Evolutionary conservation across 1,140 invertebrate species (phyloP).

Genomic region (Brachionus calyciflorus): DNA sequence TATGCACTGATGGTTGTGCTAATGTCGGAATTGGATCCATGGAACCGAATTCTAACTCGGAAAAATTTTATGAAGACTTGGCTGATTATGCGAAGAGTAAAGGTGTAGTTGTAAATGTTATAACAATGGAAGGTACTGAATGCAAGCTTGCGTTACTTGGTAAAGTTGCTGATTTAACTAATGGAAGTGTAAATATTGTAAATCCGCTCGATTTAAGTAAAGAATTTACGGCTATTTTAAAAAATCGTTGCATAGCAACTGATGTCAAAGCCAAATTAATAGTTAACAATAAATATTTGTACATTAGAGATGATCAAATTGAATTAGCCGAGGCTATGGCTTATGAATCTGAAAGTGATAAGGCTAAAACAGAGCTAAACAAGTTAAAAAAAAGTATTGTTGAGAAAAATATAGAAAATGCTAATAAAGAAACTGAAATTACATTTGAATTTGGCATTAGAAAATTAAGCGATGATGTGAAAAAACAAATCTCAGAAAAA

Average conservation of each 20-base stretch:
- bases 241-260: no score
- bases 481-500: not conserved
- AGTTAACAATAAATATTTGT: slow-evolving; percentile 30
- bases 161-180: slow-evolving; percentile 55
- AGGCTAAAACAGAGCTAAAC: not conserved
- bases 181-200: no score
- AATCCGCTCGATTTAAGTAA: no score
- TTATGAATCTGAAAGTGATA: not conserved
- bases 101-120: slow-evolving; percentile 57
- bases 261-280: no score
- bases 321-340: not conserved
- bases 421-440: slow-evolving; percentile 19
- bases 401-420: not conserved
- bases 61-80: slow-evolving; percentile 54
- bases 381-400: not conserved
- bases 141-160: slow-evolving; percentile 57
- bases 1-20: slow-evolving; percentile 61
- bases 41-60: slow-evolving; percentile 24
- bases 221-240: no score
- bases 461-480: not conserved
- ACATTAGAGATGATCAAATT: slow-evolving; percentile 12
- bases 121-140: slow-evolving; percentile 57
- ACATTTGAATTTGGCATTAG: slow-evolving; percentile 29
- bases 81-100: slow-evolving; percentile 50
- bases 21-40: slow-evolving; percentile 57